Conservation (phyloP, 2,113 vertebrate genomes). For the Excalfactoria chinensis region DNA sequence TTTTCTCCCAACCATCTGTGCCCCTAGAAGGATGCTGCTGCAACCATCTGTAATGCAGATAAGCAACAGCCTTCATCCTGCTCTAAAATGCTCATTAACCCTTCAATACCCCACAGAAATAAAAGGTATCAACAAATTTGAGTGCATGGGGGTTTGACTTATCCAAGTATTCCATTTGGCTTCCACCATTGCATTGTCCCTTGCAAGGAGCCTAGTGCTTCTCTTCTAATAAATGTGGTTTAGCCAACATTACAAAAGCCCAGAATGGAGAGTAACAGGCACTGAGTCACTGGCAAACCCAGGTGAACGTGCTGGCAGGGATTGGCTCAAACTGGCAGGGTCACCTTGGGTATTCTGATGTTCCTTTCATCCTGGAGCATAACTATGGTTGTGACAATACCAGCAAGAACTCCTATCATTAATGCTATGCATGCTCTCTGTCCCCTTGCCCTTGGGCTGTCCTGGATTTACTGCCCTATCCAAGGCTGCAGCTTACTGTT, state of each 20-base stretch:
- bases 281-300: background rate
- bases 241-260: background rate
- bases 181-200: background rate
- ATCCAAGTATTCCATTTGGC: background rate
- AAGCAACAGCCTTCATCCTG: background rate
- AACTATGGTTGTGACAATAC: background rate
- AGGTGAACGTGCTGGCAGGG: background rate
- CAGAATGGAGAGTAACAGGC: background rate
- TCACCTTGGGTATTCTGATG: background rate
- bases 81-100: background rate
- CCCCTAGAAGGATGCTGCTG: background rate
- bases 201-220: background rate
- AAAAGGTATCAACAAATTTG: background rate
- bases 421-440: accelerated
- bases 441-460: background rate
- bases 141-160: background rate
- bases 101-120: background rate
- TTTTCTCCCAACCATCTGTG: background rate
- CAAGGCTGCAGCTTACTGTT: background rate
- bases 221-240: background rate
- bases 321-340: background rate
- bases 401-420: background rate
- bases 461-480: background rate
- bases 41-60: background rate
- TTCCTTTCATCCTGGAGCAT: background rate